Evolutionary conservation across 2,797 vertebrate genomes (phyloP), one percentile per base, ranked within the genome.

Genomic region (Orestias chungarensis): DNA sequence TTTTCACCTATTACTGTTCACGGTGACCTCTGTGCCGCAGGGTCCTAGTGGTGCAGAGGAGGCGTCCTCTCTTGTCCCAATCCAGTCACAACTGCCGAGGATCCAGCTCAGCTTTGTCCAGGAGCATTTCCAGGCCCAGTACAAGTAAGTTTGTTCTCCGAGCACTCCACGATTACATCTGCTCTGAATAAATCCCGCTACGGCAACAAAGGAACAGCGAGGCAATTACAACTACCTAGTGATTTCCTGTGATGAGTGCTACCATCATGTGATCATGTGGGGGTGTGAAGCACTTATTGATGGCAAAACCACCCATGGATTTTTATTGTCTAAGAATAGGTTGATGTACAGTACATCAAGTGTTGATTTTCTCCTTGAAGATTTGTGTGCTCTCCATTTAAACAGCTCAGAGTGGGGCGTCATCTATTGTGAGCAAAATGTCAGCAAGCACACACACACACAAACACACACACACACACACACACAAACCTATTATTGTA

Each of bases 41-140:
- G 90, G 80, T 79, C 86, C 84, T 3, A 66, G 79, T 4, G 90
- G 90, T 78, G 73, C 81, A 5, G 94, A 94, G 0, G 91, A 94
- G 33, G 64, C 17, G 64, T 46, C 1, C 40, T 68, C 40, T 75
- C 70, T 86, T 3, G 89, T 90, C 71, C 80, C 49, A 71, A 79
- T 55, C 75, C 86, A 4, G 71, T 73, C 89, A 66, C 85, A 82
- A 5, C 82, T 88, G 0, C 70, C 89, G 1, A 75, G 86, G 14
- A 49, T 62, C 15, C 92, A 92, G 46, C 95, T 95, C 87, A 99
- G 97, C 92, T 99, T 99, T 23, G 96, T 99, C 74, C 96, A 97
- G 90, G 96, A 96, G 78, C 97, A 97, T 85, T 99, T 99, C 88
- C 97, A 99, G 92, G 98, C 98, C 0, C 97, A 98, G 82, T 99